Evolutionary conservation across 2,888 invertebrate genomes (phyloP), one percentile per base, ranked within the genome.

Genomic region (Chalcis sispes): DNA sequence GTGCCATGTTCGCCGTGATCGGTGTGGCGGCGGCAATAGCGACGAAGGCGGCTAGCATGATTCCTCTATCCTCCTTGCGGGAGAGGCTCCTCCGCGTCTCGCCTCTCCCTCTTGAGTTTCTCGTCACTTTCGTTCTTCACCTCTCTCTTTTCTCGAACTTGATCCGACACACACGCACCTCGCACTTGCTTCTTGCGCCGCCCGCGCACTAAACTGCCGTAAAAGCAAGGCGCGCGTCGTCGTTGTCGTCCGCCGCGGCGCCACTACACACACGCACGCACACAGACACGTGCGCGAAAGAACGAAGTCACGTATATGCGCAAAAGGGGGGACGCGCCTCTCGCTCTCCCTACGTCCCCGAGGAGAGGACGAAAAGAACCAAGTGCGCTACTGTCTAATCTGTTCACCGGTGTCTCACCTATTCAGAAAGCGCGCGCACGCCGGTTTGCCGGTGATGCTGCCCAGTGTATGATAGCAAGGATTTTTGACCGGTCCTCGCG

Each of bases 1-100:
- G 81, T 82, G 83, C 83, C 84, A 83, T 85, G 59, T 36, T 70
- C 82, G 84, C 83, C 81, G 84, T 82, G 82, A 82, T 83, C 40
- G 56, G 36, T 73, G 70, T 32, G 65, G 56, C 75, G 64, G 70
- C 62, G 59, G 10, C 61, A 20, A 61, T 58, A 29, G 32, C 78
- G 59, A 13, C 61, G 20, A 61, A 54, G 27, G 32, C 78, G 71
- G 48, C 50, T 42, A 32, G 52, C 71, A 66, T 75, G 25, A 79
- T 71, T 23, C 54, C 23, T 10, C 32, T 23, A 10, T 52, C 15
- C n/a, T 58, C 36, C 25, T 48, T 23, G 52, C 69, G 67, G 72
- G 58, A 61, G 50, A 40, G 42, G 46, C 48, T 52, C 46, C 20
- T 15, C 15, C 42, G 36, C 56, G 58, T 10, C 56, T 10, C 10